These are phyloP conservation scores for Nemapogon koenigi DNA, from an alignment of 2,888 invertebrate species.

Conservation along the genomic window DNA sequence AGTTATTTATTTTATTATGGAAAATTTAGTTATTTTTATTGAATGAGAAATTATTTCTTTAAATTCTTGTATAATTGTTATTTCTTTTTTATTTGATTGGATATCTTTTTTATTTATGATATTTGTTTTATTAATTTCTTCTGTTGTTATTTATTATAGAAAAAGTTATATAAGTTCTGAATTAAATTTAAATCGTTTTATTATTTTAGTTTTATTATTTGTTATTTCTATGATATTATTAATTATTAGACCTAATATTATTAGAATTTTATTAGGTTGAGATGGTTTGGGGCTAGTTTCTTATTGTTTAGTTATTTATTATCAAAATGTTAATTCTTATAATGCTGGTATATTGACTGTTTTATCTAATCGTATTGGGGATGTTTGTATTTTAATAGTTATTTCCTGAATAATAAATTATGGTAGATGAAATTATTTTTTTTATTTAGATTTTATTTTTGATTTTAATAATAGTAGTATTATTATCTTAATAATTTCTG, in stretches of 20 bases:
- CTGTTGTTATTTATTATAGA: slow-evolving; percentile 70
- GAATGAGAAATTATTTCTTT: slow-evolving; percentile 63
- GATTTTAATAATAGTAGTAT: slow-evolving; percentile 43
- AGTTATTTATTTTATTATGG: slow-evolving; percentile 51
- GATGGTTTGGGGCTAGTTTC: slow-evolving; percentile 76
- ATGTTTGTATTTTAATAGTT: slow-evolving; percentile 69
- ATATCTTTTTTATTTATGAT: slow-evolving; percentile 69
- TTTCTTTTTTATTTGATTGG: slow-evolving; percentile 69
- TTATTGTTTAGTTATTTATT: slow-evolving; percentile 77
- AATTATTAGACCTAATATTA: slow-evolving; percentile 73
- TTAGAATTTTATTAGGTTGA: slow-evolving; percentile 75
- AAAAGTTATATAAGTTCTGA: slow-evolving; percentile 68
- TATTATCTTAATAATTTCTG: too few species aligned
- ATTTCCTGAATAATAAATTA: slow-evolving; percentile 65
- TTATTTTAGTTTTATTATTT: slow-evolving; percentile 70
- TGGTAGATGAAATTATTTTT: slow-evolving; percentile 61
- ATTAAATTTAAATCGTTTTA: slow-evolving; percentile 67
- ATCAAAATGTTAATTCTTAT: slow-evolving; percentile 72
- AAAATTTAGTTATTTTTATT: slow-evolving; percentile 49
- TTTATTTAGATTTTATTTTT: slow-evolving; percentile 57
- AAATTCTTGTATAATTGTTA: slow-evolving; percentile 48
- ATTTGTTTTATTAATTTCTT: slow-evolving; percentile 71
- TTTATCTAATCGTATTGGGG: slow-evolving; percentile 76
- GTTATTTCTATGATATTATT: slow-evolving; percentile 71
- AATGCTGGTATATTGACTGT: slow-evolving; percentile 76